Evolutionary conservation across 2,797 vertebrate species (phyloP).

Genomic region (Cirrhinus mrigala): DNA sequence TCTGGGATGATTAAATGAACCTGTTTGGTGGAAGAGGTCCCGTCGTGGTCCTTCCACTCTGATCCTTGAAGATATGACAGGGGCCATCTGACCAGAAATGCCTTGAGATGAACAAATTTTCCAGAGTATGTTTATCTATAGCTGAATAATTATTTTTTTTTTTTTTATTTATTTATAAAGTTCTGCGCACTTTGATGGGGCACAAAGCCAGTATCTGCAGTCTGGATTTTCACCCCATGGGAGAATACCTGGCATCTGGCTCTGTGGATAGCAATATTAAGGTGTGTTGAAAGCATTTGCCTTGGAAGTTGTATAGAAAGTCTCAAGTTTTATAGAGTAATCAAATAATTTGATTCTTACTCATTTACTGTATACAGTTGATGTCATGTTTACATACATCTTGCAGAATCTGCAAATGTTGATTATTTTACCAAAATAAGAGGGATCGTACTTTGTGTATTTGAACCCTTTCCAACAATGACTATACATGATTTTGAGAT

Average conservation of each 20-base stretch:
- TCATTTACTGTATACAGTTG: not conserved
- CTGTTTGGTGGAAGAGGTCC: conserved; percentile 41
- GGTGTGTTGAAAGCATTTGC: conserved; percentile 70
- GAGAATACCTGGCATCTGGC: conserved; percentile 91
- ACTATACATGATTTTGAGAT: no score
- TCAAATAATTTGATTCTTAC: not conserved
- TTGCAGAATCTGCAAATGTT: no score
- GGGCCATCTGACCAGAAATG: conserved; percentile 54
- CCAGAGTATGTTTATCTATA: not conserved
- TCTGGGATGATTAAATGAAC: conserved; percentile 47
- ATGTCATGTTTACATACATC: no score
- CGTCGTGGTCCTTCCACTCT: conserved; percentile 35
- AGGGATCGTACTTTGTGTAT: no score
- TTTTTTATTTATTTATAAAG: conserved; percentile 69
- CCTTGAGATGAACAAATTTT: not conserved
- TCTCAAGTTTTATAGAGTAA: not conserved
- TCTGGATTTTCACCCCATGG: conserved; percentile 92
- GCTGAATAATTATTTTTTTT: not conserved
- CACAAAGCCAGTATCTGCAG: conserved; percentile 95
- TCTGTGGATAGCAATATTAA: conserved; percentile 96
- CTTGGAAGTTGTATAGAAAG: not conserved
- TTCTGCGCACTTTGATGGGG: conserved; percentile 88
- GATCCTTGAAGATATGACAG: conserved; percentile 54
- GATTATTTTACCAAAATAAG: no score
- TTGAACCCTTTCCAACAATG: no score